Evolutionary conservation across 2,113 vertebrate species (phyloP).

Genomic region (Onychostruthus taczanowskii): DNA sequence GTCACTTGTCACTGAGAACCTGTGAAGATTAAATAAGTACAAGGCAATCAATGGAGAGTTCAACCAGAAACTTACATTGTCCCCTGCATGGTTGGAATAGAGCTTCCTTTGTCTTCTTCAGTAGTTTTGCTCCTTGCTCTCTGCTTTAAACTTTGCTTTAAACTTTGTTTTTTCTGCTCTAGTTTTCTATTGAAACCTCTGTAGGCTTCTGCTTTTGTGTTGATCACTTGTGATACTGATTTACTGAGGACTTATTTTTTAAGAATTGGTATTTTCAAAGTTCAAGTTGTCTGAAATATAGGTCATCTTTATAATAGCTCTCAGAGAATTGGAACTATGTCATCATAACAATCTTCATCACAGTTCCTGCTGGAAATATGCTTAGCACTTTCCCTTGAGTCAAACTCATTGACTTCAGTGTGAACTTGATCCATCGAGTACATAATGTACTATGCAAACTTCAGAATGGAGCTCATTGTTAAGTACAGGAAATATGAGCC

Average conservation of each 20-base stretch:
- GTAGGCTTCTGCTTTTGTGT: neutral
- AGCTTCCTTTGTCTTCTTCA: neutral
- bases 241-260: neutral
- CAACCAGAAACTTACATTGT: neutral
- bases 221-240: neutral
- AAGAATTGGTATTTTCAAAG: neutral
- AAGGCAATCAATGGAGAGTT: neutral
- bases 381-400: neutral
- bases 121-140: neutral
- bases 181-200: neutral
- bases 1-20: neutral
- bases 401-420: neutral
- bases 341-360: neutral
- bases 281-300: neutral
- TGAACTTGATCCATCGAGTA: neutral
- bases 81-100: accelerated
- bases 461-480: neutral
- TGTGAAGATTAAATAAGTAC: neutral
- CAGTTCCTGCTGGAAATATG: neutral
- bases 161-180: neutral
- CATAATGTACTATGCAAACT: conserved; percentile 7
- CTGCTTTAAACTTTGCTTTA: neutral
- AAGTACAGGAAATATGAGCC: neutral
- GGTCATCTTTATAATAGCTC: neutral
- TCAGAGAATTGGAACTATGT: neutral